Evolutionary conservation across 2,888 invertebrate genomes (phyloP).

Genomic region (Uloborus plumipes): DNA sequence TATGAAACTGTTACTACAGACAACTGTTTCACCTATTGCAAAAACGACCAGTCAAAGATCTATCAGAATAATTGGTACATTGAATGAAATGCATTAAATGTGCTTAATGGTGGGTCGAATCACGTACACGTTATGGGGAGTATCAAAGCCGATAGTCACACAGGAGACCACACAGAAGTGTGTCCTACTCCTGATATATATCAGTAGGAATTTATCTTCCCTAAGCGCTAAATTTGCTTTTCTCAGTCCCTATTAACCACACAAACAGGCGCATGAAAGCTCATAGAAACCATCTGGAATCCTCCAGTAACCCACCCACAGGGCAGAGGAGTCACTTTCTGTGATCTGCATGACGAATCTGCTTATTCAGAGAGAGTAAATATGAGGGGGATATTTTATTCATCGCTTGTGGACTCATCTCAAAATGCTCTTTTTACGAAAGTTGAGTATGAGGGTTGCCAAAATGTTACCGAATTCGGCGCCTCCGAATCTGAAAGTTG

Average conservation of each 20-base stretch:
- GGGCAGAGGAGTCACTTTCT: conserved; percentile 34
- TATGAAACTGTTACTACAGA: too few species aligned
- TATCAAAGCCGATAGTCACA: too few species aligned
- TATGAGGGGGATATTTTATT: conserved; percentile 55
- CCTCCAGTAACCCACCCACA: conserved; percentile 28
- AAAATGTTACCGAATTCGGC: not conserved
- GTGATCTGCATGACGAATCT: conserved; percentile 63
- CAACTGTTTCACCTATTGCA: too few species aligned
- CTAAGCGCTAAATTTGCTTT: conserved; percentile 10
- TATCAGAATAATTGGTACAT: too few species aligned
- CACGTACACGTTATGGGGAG: too few species aligned
- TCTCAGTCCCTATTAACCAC: conserved; percentile 40
- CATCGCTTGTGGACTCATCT: conserved; percentile 53
- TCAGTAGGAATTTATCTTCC: too few species aligned
- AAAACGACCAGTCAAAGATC: too few species aligned
- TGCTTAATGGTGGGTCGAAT: too few species aligned
- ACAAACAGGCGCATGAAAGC: conserved; percentile 33
- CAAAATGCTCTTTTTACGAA: conserved; percentile 43
- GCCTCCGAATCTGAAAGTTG: conserved; percentile 1
- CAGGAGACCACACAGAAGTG: too few species aligned
- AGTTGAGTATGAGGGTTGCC: conserved; percentile 20
- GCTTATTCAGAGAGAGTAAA: conserved; percentile 62
- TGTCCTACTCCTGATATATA: too few species aligned
- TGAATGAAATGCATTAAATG: too few species aligned
- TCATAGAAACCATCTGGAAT: conserved; percentile 55